Evolutionary conservation across 2,888 invertebrate species (phyloP), one percentile per base, ranked within the genome.

Genomic region (Volucella bombylans): DNA sequence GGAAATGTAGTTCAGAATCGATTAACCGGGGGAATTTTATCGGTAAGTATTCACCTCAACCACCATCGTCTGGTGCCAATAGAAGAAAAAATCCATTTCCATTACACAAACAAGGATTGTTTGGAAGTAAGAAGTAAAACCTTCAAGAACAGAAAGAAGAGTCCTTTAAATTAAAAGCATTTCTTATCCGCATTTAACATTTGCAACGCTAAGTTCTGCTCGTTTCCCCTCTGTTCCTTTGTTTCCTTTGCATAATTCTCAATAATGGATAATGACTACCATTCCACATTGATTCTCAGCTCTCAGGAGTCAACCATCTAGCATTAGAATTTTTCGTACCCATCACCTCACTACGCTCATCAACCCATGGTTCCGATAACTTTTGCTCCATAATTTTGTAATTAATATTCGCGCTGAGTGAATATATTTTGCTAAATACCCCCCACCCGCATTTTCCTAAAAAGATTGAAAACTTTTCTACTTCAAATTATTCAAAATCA

Each of bases 381-480:
- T 72, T 72, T 18, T 6, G 47, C 57, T 57, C 43, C 65, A 64
- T 43, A 69, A 62, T 69, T 77, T 18, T 31, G 73, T 83, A 83
- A 83, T 83, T 83, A 83, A 76, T 80, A 79, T 83, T 83, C 71
- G 79, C 45, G 31, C 74, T 43, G 43, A 83, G 59, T 61, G 61
- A 74, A 83, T 61, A 74, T 68, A 69, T 71, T 82, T 68, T 68
- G 47, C 14, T 50, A 31, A 31, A 0, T 6, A 31, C 31, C 31
- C 31, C 31, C 4, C 31, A 6, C 6, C 6, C 31, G 6, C 31
- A 31, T 31, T 57, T 49, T 49, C 49, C 54, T 62, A 39, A n/a
- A 73, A 64, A 72, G 50, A 69, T 83, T 83, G 83, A 83, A 83
- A 83, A 83, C 71, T 83, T 83, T 83, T 83, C 67, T 61, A 79